Evolutionary conservation across 2,888 invertebrate genomes (phyloP).

Genomic region (Trissolcus japonicus): DNA sequence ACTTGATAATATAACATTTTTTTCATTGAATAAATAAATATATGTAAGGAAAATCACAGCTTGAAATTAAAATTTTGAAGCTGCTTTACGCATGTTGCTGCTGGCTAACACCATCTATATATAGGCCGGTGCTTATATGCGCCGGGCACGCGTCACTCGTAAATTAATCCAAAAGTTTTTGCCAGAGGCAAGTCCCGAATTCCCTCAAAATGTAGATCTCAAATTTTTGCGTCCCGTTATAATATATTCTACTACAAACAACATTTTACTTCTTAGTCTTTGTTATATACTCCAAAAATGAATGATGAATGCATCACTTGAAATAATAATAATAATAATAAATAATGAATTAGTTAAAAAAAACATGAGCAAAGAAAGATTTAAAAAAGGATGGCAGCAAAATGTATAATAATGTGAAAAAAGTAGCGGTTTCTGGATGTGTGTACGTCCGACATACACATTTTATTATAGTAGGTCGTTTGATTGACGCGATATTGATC

Average conservation of each 20-base stretch:
- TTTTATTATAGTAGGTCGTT: slow-evolving; percentile 40
- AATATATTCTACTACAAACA: not conserved
- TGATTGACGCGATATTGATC: slow-evolving; percentile 48
- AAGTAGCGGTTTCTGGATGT: slow-evolving; percentile 10
- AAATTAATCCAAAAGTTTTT: slow-evolving; percentile 70
- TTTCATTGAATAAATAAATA: slow-evolving; percentile 30
- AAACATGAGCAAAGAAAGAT: not conserved
- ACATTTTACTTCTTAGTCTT: too few relatives aligned
- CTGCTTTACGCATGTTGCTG: slow-evolving; percentile 25
- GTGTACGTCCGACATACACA: slow-evolving; percentile 15
- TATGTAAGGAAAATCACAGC: slow-evolving; percentile 48
- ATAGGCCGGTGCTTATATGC: slow-evolving; percentile 63
- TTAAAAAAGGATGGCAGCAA: not conserved
- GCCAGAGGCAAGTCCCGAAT: slow-evolving; percentile 46
- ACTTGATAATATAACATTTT: slow-evolving; percentile 17
- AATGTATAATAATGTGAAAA: too few relatives aligned
- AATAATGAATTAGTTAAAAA: too few relatives aligned
- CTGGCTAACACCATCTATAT: slow-evolving; percentile 53
- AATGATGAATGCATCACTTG: not conserved
- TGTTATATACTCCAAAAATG: too few relatives aligned
- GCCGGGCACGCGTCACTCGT: slow-evolving; percentile 70
- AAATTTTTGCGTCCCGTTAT: not conserved
- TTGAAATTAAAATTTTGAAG: slow-evolving; percentile 30
- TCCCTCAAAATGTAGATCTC: slow-evolving; percentile 48
- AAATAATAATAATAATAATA: too few relatives aligned